phyloP scores from a whole-genome alignment of 2,113 vertebrate species.

The Pitta sordida region DNA sequence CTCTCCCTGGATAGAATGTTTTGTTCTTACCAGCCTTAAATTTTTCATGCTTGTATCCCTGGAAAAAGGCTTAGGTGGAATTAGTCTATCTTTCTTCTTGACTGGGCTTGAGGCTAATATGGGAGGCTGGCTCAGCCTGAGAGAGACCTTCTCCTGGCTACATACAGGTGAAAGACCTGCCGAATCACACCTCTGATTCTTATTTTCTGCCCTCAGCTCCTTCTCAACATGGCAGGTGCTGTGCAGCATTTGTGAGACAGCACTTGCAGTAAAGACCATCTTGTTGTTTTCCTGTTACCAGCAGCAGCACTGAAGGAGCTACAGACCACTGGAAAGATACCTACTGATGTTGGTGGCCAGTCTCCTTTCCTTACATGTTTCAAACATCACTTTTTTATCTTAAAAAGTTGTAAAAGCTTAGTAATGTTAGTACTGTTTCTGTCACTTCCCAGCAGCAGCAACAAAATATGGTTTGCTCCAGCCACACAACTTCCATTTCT shows the following conservation, averaged over 20 bases:
- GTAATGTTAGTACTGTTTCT: not conserved
- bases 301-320: not conserved
- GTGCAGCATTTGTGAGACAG: not conserved
- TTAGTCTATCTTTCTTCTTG: not conserved
- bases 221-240: not conserved
- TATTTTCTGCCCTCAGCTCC: not conserved
- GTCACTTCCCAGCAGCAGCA: not conserved
- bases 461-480: not conserved
- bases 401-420: not conserved
- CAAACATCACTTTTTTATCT: not conserved
- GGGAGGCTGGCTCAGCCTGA: not conserved
- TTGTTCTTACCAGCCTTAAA: not conserved
- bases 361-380: not conserved
- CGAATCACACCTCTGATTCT: not conserved
- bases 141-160: not conserved
- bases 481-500: not conserved
- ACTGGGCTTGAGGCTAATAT: not conserved
- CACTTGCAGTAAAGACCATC: not conserved
- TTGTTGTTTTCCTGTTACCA: not conserved
- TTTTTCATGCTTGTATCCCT: not conserved
- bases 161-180: not conserved
- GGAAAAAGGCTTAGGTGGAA: not conserved
- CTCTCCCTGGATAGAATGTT: not conserved
- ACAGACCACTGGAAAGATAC: not conserved
- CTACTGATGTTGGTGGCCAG: not conserved